phyloP scores from a whole-genome alignment of 2,113 vertebrate genomes.

The Antechinus flavipes region DNA sequence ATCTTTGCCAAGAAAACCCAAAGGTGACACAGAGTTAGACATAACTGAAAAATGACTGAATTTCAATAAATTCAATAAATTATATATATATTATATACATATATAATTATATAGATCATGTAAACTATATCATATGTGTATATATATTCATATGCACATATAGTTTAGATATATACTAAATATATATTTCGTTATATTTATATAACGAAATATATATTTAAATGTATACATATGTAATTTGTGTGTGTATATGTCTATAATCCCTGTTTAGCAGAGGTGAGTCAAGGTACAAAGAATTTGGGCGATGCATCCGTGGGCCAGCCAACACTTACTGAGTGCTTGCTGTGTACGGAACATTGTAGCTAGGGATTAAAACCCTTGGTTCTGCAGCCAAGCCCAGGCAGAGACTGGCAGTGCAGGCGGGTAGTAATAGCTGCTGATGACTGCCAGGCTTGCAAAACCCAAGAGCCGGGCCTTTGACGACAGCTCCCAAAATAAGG shows the following conservation, averaged over 20 bases:
- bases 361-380: not conserved
- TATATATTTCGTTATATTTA: not conserved
- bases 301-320: not conserved
- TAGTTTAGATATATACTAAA: too few relatives aligned
- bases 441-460: constrained; percentile 22
- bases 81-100: too few relatives aligned
- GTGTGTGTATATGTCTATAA: not conserved
- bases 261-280: not conserved
- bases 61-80: too few relatives aligned
- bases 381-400: not conserved
- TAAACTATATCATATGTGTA: too few relatives aligned
- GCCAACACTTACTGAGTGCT: not conserved
- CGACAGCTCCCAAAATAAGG: constrained; percentile 57
- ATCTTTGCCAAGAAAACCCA: too few relatives aligned
- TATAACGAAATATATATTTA: too few relatives aligned
- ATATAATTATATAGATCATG: too few relatives aligned
- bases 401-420: not conserved
- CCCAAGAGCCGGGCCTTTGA: not conserved
- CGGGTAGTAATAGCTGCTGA: not conserved
- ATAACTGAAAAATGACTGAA: too few relatives aligned
- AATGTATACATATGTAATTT: not conserved
- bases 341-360: not conserved
- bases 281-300: not conserved
- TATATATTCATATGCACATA: too few relatives aligned
- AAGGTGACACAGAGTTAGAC: too few relatives aligned